Percentiles rank a stretch among this genome's conserved stretches.
These are phyloP conservation scores for Crossaster papposus DNA, from an alignment of 53 echinoderm and acorn worm genomes.

Conservation along the genomic window DNA sequence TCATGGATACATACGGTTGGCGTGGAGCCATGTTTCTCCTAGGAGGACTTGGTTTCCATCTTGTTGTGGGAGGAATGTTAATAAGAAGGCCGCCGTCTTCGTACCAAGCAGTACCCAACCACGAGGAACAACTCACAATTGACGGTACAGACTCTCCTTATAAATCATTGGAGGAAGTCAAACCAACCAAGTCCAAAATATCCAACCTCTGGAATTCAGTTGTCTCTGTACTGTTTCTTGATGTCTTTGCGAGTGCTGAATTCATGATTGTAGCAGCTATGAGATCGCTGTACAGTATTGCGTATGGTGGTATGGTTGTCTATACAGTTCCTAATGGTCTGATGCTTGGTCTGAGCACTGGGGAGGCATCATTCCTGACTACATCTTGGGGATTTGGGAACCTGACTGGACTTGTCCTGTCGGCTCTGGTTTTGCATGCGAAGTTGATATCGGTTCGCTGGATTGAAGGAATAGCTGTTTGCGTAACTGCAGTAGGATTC, in stretches of 20 bases:
- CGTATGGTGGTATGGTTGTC: not conserved
- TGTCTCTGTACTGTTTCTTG: not conserved
- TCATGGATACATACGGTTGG: conserved; percentile 35
- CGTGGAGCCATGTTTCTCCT: conserved; percentile 36
- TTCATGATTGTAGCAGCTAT: not conserved
- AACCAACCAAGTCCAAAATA: not conserved
- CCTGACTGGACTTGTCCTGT: not conserved
- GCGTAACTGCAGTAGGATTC: not conserved
- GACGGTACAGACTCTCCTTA: not conserved
- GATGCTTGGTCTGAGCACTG: conserved; percentile 2
- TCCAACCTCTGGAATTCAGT: not conserved
- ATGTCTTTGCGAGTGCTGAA: not conserved
- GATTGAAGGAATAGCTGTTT: not conserved
- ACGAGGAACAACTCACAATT: not conserved
- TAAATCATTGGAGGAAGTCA: not conserved
- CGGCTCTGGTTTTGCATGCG: not conserved
- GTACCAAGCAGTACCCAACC: not conserved
- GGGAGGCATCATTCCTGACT: conserved; percentile 30
- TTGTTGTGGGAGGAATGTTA: conserved; percentile 5
- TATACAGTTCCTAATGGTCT: conserved; percentile 47
- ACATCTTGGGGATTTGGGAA: conserved; percentile 32
- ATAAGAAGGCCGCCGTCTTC: not conserved
- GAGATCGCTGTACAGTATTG: conserved; percentile 5
- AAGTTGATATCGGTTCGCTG: not conserved
- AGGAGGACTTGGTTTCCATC: conserved; percentile 12